phyloP scores from a whole-genome alignment of 1,140 invertebrate species.

The Brachionus asplanchnoidis region DNA sequence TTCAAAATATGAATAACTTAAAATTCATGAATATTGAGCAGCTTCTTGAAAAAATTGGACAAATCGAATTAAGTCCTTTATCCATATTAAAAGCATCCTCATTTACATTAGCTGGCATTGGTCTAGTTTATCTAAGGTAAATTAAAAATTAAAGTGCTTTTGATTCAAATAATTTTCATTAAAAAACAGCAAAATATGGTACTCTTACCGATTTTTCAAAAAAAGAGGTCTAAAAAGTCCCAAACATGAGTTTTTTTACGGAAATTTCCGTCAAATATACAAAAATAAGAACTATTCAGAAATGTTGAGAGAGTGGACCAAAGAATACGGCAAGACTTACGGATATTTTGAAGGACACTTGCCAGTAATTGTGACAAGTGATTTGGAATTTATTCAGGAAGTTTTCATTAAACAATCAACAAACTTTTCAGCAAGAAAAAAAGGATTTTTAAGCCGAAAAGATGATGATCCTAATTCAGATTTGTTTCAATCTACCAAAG shows the following conservation, averaged over 20 bases:
- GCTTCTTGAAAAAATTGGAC: neutral
- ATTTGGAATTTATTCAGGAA: neutral
- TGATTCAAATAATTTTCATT: neutral
- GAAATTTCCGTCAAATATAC: neutral
- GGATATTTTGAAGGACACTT: slow-evolving; percentile 25
- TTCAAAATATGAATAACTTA: neutral
- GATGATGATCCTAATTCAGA: neutral
- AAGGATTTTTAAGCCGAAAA: neutral
- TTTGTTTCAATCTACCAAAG: neutral
- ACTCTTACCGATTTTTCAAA: neutral
- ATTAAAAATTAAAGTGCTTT: too few species aligned
- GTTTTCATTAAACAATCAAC: slow-evolving; percentile 19
- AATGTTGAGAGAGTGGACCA: neutral
- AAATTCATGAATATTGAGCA: neutral
- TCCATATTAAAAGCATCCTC: neutral
- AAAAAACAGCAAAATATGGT: neutral
- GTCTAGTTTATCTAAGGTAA: neutral
- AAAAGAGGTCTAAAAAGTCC: neutral
- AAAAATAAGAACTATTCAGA: slow-evolving; percentile 6
- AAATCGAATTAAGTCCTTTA: neutral
- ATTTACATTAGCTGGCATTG: neutral
- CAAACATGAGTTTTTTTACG: slow-evolving; percentile 3
- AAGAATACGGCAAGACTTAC: neutral
- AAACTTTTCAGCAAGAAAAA: slow-evolving; percentile 43
- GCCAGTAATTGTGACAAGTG: neutral